Evolutionary conservation across 2,113 vertebrate species (phyloP).

Genomic region (Megaptera novaeangliae): DNA sequence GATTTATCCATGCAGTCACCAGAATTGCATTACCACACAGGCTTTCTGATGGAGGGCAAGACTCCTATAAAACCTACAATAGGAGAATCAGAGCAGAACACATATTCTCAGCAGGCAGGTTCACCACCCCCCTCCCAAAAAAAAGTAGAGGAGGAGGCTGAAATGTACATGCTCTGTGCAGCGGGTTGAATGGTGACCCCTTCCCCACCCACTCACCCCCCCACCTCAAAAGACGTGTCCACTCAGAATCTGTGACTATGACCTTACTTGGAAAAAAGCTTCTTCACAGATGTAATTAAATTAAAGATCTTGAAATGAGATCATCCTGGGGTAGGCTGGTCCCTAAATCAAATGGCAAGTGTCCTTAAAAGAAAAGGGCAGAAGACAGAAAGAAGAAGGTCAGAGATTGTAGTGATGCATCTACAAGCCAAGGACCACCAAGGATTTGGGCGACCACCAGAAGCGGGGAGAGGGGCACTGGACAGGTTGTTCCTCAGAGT

Average conservation of each 20-base stretch:
- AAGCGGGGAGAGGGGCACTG: neutral
- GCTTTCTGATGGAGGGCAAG: neutral
- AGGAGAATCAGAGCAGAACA: neutral
- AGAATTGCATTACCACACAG: neutral
- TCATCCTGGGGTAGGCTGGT: neutral
- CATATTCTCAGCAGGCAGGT: neutral
- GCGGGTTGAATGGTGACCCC: neutral
- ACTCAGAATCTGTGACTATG: neutral
- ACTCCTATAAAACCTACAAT: neutral
- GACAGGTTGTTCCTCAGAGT: neutral
- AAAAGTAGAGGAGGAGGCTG: neutral
- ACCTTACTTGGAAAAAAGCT: neutral
- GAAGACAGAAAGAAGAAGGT: neutral
- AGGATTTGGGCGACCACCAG: neutral
- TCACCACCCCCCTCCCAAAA: neutral
- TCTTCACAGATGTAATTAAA: neutral
- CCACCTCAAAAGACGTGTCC: neutral
- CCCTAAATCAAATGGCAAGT: neutral
- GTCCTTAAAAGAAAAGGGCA: neutral
- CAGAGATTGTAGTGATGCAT: neutral
- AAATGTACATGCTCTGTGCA: accelerated
- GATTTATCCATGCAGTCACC: neutral
- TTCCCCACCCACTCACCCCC: neutral
- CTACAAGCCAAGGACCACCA: neutral
- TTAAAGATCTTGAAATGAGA: neutral